These are phyloP conservation scores for Sebastes itinus DNA, from an alignment of 2,797 vertebrate species.

Conservation along the genomic window DNA sequence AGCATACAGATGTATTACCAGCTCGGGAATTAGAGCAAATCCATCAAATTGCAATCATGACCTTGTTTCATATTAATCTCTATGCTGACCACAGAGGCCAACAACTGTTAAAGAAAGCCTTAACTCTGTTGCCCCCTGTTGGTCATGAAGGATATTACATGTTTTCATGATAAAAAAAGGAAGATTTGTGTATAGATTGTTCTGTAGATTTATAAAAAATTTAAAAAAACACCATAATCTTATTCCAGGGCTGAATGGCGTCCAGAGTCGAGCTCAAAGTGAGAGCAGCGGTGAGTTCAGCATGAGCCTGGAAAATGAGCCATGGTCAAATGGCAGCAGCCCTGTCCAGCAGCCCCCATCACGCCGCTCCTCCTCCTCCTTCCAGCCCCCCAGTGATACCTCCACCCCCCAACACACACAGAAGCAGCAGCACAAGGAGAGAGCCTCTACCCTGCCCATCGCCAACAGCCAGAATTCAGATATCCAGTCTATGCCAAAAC, in stretches of 20 bases:
- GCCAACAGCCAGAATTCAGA: slow-evolving; percentile 19
- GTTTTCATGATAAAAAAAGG: not conserved
- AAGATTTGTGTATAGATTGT: not conserved
- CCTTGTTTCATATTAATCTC: slow-evolving; percentile 80
- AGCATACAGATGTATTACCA: slow-evolving; percentile 71
- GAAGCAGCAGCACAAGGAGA: slow-evolving; percentile 75
- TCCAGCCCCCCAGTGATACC: slow-evolving; percentile 73
- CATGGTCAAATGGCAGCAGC: slow-evolving; percentile 93
- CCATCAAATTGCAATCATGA: slow-evolving; percentile 76
- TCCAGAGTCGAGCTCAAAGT: slow-evolving; percentile 90
- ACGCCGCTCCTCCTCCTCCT: slow-evolving; percentile 75
- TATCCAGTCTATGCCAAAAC: slow-evolving; percentile 31
- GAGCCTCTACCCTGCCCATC: slow-evolving; percentile 43
- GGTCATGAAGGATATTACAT: slow-evolving; percentile 18
- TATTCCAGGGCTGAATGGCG: slow-evolving; percentile 68
- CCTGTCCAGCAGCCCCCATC: slow-evolving; percentile 83
- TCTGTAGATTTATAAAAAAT: no score
- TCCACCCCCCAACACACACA: slow-evolving; percentile 82
- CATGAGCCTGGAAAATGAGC: slow-evolving; percentile 88
- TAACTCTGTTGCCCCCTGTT: slow-evolving; percentile 64
- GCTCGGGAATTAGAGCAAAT: slow-evolving; percentile 75
- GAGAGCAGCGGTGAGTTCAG: slow-evolving; percentile 95
- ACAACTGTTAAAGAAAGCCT: not conserved
- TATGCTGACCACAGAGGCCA: slow-evolving; percentile 15
- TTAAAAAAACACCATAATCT: not conserved